phyloP scores from a whole-genome alignment of 2,888 invertebrate genomes.

The Nephrocerus scutellatus region DNA sequence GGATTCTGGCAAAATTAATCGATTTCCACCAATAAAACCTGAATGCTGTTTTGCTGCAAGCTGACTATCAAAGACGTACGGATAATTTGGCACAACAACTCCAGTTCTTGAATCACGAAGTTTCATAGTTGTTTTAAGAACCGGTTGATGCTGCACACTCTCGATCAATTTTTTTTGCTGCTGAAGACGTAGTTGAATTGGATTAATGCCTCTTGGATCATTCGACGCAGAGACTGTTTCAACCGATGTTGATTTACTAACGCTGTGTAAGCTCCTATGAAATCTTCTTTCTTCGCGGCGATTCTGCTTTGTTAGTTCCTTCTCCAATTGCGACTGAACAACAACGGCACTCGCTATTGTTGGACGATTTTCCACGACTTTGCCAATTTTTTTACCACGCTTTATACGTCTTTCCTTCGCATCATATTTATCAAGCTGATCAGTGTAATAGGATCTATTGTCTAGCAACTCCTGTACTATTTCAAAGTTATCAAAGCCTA shows the following conservation, averaged over 20 bases:
- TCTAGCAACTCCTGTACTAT: conserved; percentile 61
- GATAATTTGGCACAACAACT: conserved; percentile 55
- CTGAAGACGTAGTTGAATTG: conserved; percentile 40
- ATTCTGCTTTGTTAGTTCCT: conserved; percentile 64
- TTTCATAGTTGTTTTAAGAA: conserved; percentile 32
- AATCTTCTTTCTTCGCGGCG: conserved; percentile 79
- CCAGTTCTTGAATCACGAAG: conserved; percentile 18
- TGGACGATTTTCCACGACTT: conserved; percentile 47
- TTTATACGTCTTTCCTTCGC: conserved; percentile 35
- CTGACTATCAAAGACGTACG: conserved; percentile 81
- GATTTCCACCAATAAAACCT: conserved; percentile 72
- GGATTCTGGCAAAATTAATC: conserved; percentile 72
- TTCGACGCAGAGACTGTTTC: conserved; percentile 31
- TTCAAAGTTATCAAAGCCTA: conserved; percentile 77
- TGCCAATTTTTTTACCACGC: conserved; percentile 23
- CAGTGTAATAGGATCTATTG: conserved; percentile 54
- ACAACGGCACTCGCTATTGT: conserved; percentile 73
- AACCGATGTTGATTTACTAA: conserved; percentile 24
- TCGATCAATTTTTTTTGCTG: conserved; percentile 41
- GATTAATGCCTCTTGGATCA: conserved; percentile 47
- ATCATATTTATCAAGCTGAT: conserved; percentile 37
- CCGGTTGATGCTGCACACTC: conserved; percentile 37
- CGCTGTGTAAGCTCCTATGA: conserved; percentile 39
- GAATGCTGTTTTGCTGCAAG: conserved; percentile 56
- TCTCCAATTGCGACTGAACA: conserved; percentile 78